Conservation (phyloP, 92 coral and sea anemone genomes). For the Zoanthus gigantus region DNA sequence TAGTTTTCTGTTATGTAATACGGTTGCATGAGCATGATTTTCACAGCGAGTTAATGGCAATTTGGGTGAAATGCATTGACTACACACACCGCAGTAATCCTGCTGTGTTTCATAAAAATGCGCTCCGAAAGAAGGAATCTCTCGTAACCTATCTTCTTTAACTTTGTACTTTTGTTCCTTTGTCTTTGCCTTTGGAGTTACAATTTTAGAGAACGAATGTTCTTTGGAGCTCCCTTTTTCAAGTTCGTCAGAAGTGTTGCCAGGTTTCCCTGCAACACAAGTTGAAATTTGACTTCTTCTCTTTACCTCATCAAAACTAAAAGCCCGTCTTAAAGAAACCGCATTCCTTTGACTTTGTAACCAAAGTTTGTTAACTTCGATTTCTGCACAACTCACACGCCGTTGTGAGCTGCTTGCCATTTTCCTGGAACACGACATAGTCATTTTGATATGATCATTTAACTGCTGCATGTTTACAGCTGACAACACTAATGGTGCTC, state of each 20-base stretch:
- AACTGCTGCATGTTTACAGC: background rate
- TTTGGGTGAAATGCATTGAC: background rate
- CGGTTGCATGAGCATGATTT: background rate
- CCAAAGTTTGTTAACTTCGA: background rate
- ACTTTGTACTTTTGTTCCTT: background rate
- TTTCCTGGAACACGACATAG: background rate
- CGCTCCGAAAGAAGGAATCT: background rate
- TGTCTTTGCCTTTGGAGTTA: background rate
- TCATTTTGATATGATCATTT: background rate
- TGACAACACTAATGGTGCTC: background rate
- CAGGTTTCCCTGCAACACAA: background rate
- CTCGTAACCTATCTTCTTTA: background rate
- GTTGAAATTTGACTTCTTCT: background rate
- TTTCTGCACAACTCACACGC: background rate
- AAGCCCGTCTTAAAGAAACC: background rate
- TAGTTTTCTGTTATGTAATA: background rate
- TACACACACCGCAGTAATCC: too few species aligned
- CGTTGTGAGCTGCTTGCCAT: background rate
- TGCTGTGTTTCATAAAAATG: background rate
- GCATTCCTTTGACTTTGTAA: background rate
- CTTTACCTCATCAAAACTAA: background rate
- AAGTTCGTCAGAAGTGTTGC: background rate
- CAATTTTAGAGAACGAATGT: background rate
- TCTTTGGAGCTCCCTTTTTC: background rate
- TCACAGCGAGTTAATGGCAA: background rate